Evolutionary conservation across 2,797 vertebrate species (phyloP).

Genomic region (Percopsis omiscomaycus): DNA sequence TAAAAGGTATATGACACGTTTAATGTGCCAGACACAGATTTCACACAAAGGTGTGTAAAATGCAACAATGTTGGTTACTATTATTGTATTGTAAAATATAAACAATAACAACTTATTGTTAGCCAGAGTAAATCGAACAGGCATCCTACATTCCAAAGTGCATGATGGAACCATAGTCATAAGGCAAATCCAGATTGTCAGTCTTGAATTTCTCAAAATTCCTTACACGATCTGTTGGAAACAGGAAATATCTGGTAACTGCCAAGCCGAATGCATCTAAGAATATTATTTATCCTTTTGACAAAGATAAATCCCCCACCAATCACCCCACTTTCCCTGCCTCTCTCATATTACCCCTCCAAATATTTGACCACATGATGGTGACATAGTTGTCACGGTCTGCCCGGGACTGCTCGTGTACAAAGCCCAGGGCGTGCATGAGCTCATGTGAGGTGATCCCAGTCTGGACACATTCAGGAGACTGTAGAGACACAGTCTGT

Average conservation of each 20-base stretch:
- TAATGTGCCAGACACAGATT: neutral
- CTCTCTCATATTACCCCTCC: slow-evolving; percentile 76
- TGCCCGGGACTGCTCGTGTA: slow-evolving; percentile 86
- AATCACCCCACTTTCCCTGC: neutral
- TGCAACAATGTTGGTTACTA: neutral
- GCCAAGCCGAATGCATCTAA: neutral
- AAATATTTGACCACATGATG: slow-evolving; percentile 87
- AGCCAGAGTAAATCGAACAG: neutral
- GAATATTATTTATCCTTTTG: neutral
- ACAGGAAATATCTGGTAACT: neutral
- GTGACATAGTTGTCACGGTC: slow-evolving; percentile 88
- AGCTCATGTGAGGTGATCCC: slow-evolving; percentile 87
- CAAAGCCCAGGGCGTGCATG: slow-evolving; percentile 86
- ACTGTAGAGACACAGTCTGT: slow-evolving; percentile 83
- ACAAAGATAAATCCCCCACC: neutral
- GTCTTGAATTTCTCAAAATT: slow-evolving; percentile 88
- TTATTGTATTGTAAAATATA: neutral
- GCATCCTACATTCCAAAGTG: slow-evolving; percentile 85
- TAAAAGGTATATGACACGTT: slow-evolving; percentile 32
- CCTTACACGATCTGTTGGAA: slow-evolving; percentile 71
- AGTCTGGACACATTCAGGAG: slow-evolving; percentile 77
- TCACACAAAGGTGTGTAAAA: neutral
- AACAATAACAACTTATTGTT: neutral
- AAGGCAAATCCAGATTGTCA: slow-evolving; percentile 79
- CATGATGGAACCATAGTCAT: slow-evolving; percentile 88